Evolutionary conservation across 2,888 invertebrate species (phyloP).

Genomic region (Acrobasis repandana): DNA sequence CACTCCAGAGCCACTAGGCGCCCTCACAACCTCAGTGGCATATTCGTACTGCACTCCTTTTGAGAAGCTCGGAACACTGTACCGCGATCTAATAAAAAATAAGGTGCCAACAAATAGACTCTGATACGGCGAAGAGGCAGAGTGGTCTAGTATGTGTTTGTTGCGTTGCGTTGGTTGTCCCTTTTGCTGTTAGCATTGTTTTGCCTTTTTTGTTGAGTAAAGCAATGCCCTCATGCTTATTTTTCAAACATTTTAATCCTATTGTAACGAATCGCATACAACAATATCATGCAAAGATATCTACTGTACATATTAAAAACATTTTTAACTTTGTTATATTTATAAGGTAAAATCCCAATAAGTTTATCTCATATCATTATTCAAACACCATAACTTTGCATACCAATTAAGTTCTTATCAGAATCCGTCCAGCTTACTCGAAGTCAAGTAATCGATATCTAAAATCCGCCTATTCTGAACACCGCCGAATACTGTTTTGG

Average conservation of each 20-base stretch:
- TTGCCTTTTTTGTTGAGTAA: not conserved
- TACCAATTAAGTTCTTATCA: conserved; percentile 15
- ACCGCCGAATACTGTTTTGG: not conserved
- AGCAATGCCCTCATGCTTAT: not conserved
- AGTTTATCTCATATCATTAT: not conserved
- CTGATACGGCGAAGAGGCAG: conserved; percentile 14
- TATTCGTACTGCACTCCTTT: conserved; percentile 45
- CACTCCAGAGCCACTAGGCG: conserved; percentile 67
- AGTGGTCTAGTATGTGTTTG: not conserved
- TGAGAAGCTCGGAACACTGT: conserved; percentile 38
- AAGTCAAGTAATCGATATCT: conserved; percentile 8
- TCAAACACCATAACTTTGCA: not conserved
- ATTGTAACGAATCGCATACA: no score
- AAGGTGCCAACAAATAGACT: conserved; percentile 25
- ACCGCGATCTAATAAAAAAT: conserved; percentile 29
- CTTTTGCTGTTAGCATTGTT: not conserved
- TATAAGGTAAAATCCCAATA: not conserved
- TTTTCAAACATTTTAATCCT: no score
- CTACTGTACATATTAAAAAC: no score
- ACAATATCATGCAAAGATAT: no score
- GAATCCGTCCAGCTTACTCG: conserved; percentile 12
- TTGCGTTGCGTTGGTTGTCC: no score
- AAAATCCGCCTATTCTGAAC: not conserved
- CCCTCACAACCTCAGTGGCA: conserved; percentile 54
- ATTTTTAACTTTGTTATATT: no score